Evolutionary conservation across 2,113 vertebrate species (phyloP).

Genomic region (Epinephelus cyanopodus): DNA sequence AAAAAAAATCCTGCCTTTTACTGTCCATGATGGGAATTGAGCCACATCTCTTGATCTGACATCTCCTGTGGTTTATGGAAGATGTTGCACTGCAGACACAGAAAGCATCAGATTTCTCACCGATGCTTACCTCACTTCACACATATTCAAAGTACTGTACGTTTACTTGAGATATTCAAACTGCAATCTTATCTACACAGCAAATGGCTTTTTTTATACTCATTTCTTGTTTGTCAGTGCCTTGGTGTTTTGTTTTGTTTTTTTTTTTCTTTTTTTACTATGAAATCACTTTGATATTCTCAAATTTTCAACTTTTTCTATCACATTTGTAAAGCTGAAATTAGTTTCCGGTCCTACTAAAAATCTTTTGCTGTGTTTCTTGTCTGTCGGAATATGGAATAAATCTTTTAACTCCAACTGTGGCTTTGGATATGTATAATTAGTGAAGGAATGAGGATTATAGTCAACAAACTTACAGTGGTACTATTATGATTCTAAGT

Average conservation of each 20-base stretch:
- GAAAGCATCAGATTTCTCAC: conserved; percentile 64
- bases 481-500: too few relatives aligned
- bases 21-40: neutral
- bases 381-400: conserved; percentile 77
- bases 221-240: conserved; percentile 81
- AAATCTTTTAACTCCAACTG: conserved; percentile 69
- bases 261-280: conserved; percentile 64
- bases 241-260: conserved; percentile 73
- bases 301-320: conserved; percentile 79
- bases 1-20: neutral
- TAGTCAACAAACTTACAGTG: neutral
- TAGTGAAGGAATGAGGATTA: neutral
- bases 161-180: conserved; percentile 63
- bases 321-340: conserved; percentile 77
- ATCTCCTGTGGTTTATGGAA: conserved; percentile 40
- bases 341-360: conserved; percentile 50
- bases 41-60: neutral
- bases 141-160: conserved; percentile 76
- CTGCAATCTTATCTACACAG: conserved; percentile 38
- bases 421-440: neutral
- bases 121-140: conserved; percentile 76
- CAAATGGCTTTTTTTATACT: conserved; percentile 76
- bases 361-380: conserved; percentile 74
- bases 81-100: conserved; percentile 39
- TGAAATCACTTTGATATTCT: conserved; percentile 77